Evolutionary conservation across 2,113 vertebrate genomes (phyloP).

Genomic region (Merops nubicus): DNA sequence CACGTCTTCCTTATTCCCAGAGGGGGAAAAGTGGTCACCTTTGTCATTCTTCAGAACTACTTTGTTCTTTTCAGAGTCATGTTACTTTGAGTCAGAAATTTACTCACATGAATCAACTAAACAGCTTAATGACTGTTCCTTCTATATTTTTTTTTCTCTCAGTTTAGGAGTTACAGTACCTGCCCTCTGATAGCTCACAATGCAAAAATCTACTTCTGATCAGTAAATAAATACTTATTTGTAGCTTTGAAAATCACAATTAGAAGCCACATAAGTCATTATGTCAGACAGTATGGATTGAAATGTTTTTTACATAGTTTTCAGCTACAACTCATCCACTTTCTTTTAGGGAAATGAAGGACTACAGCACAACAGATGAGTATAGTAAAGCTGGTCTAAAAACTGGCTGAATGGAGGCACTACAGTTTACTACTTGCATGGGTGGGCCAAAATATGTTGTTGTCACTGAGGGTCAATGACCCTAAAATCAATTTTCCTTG

Average conservation of each 20-base stretch:
- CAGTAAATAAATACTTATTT: constrained; percentile 59
- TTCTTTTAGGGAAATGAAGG: constrained; percentile 42
- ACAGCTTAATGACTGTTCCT: constrained; percentile 28
- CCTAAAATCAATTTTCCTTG: constrained; percentile 78
- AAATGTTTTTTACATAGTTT: not conserved
- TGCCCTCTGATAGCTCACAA: not conserved
- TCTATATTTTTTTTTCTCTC: constrained; percentile 1
- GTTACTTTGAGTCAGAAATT: not conserved
- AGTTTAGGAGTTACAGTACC: constrained; percentile 38
- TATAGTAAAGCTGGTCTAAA: not conserved
- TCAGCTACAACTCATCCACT: not conserved
- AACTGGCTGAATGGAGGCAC: not conserved
- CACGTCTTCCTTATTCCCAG: constrained; percentile 23
- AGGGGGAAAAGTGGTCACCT: constrained; percentile 46
- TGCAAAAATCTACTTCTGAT: constrained; percentile 20
- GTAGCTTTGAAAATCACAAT: constrained; percentile 43
- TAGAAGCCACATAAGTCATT: constrained; percentile 38
- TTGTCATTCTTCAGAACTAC: constrained; percentile 24
- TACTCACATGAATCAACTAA: constrained; percentile 23
- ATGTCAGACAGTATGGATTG: constrained; percentile 28
- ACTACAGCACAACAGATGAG: constrained; percentile 13
- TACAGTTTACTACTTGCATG: constrained; percentile 45
- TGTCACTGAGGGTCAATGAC: constrained; percentile 63
- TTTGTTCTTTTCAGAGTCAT: constrained; percentile 42
- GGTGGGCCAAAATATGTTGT: not conserved